A percentile compares a stretch with the other conserved stretches of the same genome.
phyloP scores from a whole-genome alignment of 2,888 invertebrate species.

The Dynastes maya region DNA sequence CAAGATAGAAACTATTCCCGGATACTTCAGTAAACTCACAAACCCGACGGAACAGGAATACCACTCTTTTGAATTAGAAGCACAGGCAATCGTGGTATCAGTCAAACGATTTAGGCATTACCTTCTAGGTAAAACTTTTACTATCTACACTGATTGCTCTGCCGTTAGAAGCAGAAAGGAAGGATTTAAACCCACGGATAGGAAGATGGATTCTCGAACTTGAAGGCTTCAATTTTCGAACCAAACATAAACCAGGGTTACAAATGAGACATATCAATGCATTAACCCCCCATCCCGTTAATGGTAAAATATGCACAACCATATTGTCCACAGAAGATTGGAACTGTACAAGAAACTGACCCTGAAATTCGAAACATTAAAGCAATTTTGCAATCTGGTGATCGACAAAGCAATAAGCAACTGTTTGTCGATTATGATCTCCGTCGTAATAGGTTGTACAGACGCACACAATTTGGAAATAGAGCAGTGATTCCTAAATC shows the following conservation, averaged over 20 bases:
- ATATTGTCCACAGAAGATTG: background rate
- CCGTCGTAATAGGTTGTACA: background rate
- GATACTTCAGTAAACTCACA: background rate
- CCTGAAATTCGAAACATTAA: background rate
- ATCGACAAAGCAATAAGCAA: background rate
- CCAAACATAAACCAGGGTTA: background rate
- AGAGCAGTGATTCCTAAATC: background rate
- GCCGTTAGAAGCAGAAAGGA: too few species aligned
- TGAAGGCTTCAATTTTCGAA: background rate
- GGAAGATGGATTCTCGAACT: background rate
- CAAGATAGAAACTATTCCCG: background rate
- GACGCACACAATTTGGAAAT: background rate
- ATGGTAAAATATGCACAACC: background rate
- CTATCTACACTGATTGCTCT: background rate
- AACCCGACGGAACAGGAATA: background rate
- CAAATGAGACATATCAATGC: background rate
- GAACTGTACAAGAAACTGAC: background rate
- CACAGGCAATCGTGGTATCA: background rate
- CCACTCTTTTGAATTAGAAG: background rate
- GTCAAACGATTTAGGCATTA: background rate
- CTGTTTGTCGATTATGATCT: background rate
- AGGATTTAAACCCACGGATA: background rate
- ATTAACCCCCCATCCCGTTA: background rate
- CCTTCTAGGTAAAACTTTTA: background rate
- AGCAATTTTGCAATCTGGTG: background rate